Percentiles rank a stretch among this genome's conserved stretches.
Conservation (phyloP, 2,888 invertebrate genomes). For the Gymnoscelis rufifasciata region DNA sequence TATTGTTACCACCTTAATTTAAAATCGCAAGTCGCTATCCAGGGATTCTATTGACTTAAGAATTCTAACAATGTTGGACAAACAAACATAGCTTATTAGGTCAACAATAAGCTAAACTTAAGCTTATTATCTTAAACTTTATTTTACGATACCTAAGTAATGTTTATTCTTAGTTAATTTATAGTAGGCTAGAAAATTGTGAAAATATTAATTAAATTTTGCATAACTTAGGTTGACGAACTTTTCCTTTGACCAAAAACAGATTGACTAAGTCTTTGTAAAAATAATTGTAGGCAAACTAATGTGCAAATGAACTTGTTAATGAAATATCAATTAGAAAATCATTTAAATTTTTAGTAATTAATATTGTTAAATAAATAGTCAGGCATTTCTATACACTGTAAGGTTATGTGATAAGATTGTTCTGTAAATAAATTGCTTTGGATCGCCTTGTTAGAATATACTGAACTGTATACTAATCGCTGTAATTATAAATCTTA, state of each 20-base stretch:
- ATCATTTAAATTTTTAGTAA: no score
- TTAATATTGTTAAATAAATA: no score
- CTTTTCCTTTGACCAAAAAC: no score
- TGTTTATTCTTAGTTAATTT: neutral
- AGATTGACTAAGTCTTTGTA: neutral
- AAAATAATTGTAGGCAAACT: neutral
- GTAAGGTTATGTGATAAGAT: neutral
- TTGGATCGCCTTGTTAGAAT: constrained; percentile 18
- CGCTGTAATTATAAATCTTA: neutral
- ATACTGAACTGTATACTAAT: constrained; percentile 6
- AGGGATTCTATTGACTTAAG: neutral
- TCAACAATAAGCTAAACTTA: neutral
- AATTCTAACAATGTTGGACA: constrained; percentile 6
- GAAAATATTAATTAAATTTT: constrained; percentile 7
- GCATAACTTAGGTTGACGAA: neutral
- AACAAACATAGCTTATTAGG: constrained; percentile 4
- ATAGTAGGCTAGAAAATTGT: constrained; percentile 17
- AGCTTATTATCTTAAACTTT: neutral
- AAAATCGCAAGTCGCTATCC: neutral
- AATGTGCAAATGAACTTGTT: no score
- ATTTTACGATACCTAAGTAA: neutral
- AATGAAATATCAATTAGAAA: no score
- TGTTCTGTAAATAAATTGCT: constrained; percentile 21
- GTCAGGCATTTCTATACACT: no score
- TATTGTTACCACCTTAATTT: no score